Conservation (phyloP, 2,888 invertebrate genomes). For the Clistopyga incitator region DNA sequence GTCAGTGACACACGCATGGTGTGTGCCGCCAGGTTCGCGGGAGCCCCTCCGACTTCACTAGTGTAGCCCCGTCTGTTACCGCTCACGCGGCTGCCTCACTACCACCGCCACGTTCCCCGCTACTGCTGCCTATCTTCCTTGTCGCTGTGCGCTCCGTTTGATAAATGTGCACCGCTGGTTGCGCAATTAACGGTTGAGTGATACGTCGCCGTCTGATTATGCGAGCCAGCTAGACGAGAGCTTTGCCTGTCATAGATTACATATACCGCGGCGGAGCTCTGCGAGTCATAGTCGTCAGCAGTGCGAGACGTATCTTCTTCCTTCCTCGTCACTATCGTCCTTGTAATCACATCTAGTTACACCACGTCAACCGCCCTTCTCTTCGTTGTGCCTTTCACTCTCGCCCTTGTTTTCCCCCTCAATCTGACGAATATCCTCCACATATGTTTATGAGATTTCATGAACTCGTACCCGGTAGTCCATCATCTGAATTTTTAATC, state of each 20-base stretch:
- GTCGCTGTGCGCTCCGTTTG: slow-evolving; percentile 58
- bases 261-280: background rate
- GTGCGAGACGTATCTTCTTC: slow-evolving; percentile 2
- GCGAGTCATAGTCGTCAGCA: slow-evolving; percentile 13
- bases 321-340: background rate
- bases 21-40: slow-evolving; percentile 5
- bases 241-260: slow-evolving; percentile 45
- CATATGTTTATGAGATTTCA: slow-evolving; percentile 1
- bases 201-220: slow-evolving; percentile 74
- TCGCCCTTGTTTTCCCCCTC: background rate
- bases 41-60: background rate
- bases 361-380: background rate
- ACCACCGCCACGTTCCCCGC: background rate
- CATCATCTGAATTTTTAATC: background rate
- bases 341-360: background rate
- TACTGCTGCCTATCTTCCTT: slow-evolving; percentile 36
- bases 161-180: slow-evolving; percentile 71
- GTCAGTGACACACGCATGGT: slow-evolving; percentile 46
- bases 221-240: slow-evolving; percentile 35
- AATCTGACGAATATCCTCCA: slow-evolving; percentile 2
- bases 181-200: slow-evolving; percentile 75
- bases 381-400: background rate
- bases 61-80: slow-evolving; percentile 27
- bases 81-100: slow-evolving; percentile 17
- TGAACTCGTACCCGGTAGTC: background rate